Base-by-base conservation (phyloP, 2,888 invertebrate species). In the Coenonympha glycerion region DNA sequence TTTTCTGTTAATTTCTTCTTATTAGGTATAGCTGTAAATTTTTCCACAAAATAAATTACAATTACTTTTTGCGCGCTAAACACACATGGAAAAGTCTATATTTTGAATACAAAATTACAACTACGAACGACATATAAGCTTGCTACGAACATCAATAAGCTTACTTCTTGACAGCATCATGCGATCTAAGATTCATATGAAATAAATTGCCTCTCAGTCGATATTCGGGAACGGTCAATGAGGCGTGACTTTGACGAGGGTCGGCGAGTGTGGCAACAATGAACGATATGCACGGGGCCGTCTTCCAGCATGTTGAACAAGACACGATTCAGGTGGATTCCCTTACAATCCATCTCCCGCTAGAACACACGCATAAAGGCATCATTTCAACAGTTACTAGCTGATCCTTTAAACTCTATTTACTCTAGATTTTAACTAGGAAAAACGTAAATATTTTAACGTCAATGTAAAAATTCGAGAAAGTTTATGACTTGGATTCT, bases 221-320 rank as follows among this genome's bases (percentile, higher is more conserved):
- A 84, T 83, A 79, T 76, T 76, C 62, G 68, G 69, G 66, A 61
- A 63, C 74, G 76, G 81, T 85, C 85, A 86, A 86, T 86, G 83
- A 83, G 80, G 71, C 79, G 70, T 76, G 83, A 82, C 85, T 63
- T 82, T 86, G 85, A 86, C 82, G 78, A 83, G 85, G 86, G 85
- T 86, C 33, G 55, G 47, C 58, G 47, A 51, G 58, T 47, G 57
- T 53, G 59, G 56, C 49, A 58, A 60, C 60, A 62, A 57, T 65
- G 68, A 63, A 69, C 80, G 80, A 82, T 83, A 82, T 82, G 82
- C 83, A 83, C 70, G 76, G 70, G 71, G 72, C 71, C 70, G 66
- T 60, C 71, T 68, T 69, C 72, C 67, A 67, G 67, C 76, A 58
- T 79, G 81, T 79, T 78, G 75, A 76, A 83, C 79, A 83, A 65